These are phyloP conservation scores for Darevskia nairensis DNA, from an alignment of 2,797 vertebrate genomes.

Conservation along the genomic window DNA sequence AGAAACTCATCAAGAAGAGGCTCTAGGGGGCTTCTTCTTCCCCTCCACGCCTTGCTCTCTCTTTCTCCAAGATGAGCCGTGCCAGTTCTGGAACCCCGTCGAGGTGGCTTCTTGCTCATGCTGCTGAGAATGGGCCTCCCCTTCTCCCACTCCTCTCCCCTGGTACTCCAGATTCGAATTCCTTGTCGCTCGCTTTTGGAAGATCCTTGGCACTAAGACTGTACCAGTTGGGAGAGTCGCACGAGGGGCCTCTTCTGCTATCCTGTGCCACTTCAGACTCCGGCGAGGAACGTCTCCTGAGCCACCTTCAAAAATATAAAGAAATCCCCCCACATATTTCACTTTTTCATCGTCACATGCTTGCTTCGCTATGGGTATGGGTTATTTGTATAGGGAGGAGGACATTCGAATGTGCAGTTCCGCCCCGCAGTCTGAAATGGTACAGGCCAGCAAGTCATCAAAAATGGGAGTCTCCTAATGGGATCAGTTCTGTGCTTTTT, in stretches of 20 bases:
- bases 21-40: slow-evolving; percentile 77
- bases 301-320: too few relatives aligned
- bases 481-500: too few relatives aligned
- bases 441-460: not conserved
- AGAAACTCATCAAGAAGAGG: slow-evolving; percentile 98
- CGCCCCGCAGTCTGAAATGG: not conserved
- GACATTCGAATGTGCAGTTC: not conserved
- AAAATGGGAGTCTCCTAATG: too few relatives aligned
- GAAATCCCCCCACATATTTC: too few relatives aligned
- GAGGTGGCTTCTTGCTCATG: not conserved
- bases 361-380: too few relatives aligned
- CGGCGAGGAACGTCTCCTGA: too few relatives aligned
- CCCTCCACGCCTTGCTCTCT: not conserved
- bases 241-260: too few relatives aligned
- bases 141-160: fast-evolving
- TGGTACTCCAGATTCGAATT: not conserved
- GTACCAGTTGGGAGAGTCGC: too few relatives aligned
- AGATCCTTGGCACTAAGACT: too few relatives aligned
- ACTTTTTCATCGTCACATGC: not conserved
- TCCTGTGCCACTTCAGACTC: too few relatives aligned
- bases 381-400: not conserved
- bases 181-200: not conserved
- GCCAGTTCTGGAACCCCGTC: not conserved
- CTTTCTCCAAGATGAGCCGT: not conserved
- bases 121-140: not conserved